These are phyloP conservation scores for Poecilia latipinna DNA, from an alignment of 2,113 vertebrate genomes.

Conservation along the genomic window DNA sequence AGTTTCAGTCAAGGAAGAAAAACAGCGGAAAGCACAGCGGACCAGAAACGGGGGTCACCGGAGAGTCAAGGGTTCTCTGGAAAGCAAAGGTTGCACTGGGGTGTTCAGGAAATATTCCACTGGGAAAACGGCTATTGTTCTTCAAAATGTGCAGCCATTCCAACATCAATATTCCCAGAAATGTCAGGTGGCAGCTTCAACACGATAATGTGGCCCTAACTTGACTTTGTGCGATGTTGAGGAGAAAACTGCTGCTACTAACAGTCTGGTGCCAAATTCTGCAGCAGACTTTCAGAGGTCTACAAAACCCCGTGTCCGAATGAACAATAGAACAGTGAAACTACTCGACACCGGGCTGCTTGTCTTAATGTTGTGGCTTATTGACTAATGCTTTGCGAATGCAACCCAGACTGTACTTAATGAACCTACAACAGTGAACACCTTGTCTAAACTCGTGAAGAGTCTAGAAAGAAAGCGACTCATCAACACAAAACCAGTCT, in stretches of 20 bases:
- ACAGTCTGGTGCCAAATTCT: constrained; percentile 3
- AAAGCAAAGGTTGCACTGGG: neutral
- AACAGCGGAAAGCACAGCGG: neutral
- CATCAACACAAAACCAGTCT: too few relatives aligned
- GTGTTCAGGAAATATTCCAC: neutral
- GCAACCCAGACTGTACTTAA: neutral
- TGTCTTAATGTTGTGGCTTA: neutral
- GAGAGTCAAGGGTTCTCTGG: neutral
- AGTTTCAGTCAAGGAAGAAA: neutral
- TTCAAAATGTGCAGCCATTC: neutral
- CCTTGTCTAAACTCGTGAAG: too few relatives aligned
- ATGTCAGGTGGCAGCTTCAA: neutral
- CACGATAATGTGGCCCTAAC: neutral
- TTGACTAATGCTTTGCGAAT: neutral
- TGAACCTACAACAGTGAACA: too few relatives aligned
- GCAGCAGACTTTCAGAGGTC: neutral
- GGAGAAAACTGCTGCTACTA: neutral
- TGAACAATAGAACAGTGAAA: neutral
- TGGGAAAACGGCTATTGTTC: neutral
- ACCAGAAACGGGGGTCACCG: neutral
- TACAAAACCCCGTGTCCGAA: neutral
- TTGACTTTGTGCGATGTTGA: neutral
- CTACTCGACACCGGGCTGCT: neutral
- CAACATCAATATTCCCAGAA: neutral
- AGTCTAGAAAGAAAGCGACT: too few relatives aligned